Percentiles rank a stretch among this genome's conserved stretches.
These are phyloP conservation scores for Peromyscus eremicus DNA, from an alignment of 2,797 vertebrate genomes.

Conservation along the genomic window DNA sequence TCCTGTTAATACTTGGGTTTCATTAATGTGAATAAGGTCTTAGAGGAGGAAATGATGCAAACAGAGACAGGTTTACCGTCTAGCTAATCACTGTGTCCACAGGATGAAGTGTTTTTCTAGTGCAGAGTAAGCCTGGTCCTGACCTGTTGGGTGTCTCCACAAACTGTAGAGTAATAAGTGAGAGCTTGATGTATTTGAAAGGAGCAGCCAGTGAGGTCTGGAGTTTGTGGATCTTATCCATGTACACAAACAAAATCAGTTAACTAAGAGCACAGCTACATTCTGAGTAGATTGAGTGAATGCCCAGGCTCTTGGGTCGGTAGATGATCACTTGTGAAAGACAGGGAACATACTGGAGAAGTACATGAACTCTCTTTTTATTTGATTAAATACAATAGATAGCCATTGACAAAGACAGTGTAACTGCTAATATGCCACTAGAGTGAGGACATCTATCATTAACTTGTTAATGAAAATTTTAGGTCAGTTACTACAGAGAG, in stretches of 20 bases:
- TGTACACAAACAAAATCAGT: neutral
- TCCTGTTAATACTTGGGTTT: neutral
- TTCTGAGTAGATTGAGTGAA: neutral
- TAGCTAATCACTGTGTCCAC: neutral
- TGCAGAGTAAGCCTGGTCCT: neutral
- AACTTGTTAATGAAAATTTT: constrained; percentile 22
- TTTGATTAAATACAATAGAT: neutral
- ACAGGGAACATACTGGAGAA: neutral
- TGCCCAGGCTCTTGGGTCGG: neutral
- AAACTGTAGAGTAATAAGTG: neutral
- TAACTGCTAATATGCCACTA: neutral
- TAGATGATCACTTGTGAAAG: constrained; percentile 26
- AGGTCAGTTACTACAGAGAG: neutral
- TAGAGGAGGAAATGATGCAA: neutral
- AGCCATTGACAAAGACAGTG: neutral
- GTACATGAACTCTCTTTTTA: constrained; percentile 13
- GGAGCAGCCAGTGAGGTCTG: neutral
- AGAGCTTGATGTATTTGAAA: neutral
- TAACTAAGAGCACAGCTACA: neutral
- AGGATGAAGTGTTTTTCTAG: neutral
- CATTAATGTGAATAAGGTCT: neutral
- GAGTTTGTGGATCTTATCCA: neutral
- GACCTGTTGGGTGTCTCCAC: neutral
- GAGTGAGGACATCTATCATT: neutral
- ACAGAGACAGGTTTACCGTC: neutral